Percentiles rank a stretch among this genome's conserved stretches.
Evolutionary conservation across 2,797 vertebrate genomes (phyloP).

Genomic region (Phrynocephalus guinanensis): DNA sequence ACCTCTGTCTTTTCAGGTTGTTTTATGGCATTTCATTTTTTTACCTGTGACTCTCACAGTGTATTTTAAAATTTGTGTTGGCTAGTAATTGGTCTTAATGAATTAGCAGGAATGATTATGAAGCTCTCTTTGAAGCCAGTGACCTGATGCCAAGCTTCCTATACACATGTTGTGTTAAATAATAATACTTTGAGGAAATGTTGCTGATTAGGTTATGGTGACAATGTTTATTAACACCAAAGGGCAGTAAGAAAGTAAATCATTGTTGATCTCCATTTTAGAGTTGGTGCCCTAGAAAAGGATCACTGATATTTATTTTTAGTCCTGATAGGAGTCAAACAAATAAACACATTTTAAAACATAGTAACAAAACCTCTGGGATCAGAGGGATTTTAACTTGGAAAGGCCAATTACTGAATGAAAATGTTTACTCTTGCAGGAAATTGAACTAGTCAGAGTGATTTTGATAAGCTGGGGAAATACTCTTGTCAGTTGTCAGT

Average conservation of each 20-base stretch:
- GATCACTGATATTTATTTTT: constrained; percentile 6
- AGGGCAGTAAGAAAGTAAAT: neutral
- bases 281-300: constrained; percentile 19
- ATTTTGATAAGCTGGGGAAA: neutral
- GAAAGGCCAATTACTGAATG: neutral
- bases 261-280: constrained; percentile 23
- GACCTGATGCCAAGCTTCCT: constrained; percentile 13
- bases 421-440: neutral
- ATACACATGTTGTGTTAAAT: neutral
- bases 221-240: constrained; percentile 41
- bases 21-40: neutral
- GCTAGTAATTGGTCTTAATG: constrained; percentile 27
- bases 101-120: neutral
- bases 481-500: neutral
- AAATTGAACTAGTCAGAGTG: neutral
- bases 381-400: neutral
- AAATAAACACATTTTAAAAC: constrained; percentile 2
- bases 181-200: constrained; percentile 11
- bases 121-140: constrained; percentile 24
- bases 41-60: neutral
- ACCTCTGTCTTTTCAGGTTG: neutral
- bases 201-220: neutral
- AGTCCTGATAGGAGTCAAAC: neutral
- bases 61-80: neutral
- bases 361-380: neutral